Base-by-base conservation (phyloP, 2,113 vertebrate species). In the Chroicocephalus ridibundus region DNA sequence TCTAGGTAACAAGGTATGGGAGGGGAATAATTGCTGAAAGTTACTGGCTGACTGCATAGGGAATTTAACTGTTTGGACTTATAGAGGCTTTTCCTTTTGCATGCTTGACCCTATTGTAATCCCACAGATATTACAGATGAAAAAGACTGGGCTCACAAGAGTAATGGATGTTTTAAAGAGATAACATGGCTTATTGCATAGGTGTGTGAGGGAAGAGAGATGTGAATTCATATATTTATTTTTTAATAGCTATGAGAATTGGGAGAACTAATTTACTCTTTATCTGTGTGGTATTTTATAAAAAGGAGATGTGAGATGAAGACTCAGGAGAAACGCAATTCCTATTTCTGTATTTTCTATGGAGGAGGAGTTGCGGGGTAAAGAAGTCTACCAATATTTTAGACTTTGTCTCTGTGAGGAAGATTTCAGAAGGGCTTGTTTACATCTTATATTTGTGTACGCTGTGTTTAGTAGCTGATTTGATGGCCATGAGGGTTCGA, bases 241-340 rank as follows among this genome's bases (percentile, higher is more conserved):
- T 91, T 94, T 95, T 74, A 89, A 83, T 88, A 91, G 54, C 58
- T 65, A 7, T 95, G 68, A 77, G 58, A 61, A 84, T 58, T 78
- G 46, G 27, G 51, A 62, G 10, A 89, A 84, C 42, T 89, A 89
- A 78, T 93, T 82, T 89, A 84, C 60, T 32, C 11, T 77, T 89
- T 65, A 69, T 86, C 58, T 58, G 40, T 19, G 6, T 75, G 42
- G 20, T 83, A 75, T 78, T 95, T 95, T 86, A 70, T 78, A 72
- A 55, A 19, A 71, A 17, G 36, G 34, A 88, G 51, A 61, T 74
- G 15, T 21, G 40, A 81, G 34, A 89, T 7, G 42, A 83, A 36
- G 24, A 89, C 64, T 83, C 34, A 13, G 13, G 16, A 77, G 81
- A 91, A 80, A 70, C 0, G 2, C 40, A 91, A 82, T 86, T 88